phyloP scores from a whole-genome alignment of 2,797 vertebrate species.

The Lacerta bilineata region DNA sequence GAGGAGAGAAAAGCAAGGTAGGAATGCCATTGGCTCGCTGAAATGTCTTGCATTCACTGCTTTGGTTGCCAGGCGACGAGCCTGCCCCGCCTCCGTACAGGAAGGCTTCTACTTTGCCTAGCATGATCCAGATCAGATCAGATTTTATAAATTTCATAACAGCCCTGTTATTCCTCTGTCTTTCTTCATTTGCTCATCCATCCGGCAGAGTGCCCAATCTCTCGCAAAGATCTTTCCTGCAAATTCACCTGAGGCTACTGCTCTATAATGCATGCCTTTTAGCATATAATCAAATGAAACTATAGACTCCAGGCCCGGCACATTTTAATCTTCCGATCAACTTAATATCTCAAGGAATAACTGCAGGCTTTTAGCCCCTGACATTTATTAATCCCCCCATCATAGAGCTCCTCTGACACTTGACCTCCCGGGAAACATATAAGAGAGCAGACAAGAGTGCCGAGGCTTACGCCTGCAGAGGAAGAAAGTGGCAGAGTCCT shows the following conservation, averaged over 20 bases:
- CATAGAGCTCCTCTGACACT: not conserved
- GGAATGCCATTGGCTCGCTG: not conserved
- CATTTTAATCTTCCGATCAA: slow-evolving; percentile 65
- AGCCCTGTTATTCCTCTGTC: slow-evolving; percentile 75
- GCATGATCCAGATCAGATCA: slow-evolving; percentile 69
- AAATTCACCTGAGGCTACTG: slow-evolving; percentile 69
- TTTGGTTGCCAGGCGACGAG: slow-evolving; percentile 68
- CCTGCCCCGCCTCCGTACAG: slow-evolving; percentile 61
- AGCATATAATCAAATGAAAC: slow-evolving; percentile 71
- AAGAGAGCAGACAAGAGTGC: too few species aligned
- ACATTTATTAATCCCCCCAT: slow-evolving; percentile 37
- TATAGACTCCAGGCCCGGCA: slow-evolving; percentile 47
- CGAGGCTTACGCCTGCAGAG: too few species aligned
- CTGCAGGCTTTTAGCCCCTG: slow-evolving; percentile 54
- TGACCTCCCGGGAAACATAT: not conserved
- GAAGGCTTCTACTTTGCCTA: slow-evolving; percentile 68
- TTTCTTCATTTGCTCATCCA: slow-evolving; percentile 74
- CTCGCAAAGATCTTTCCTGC: slow-evolving; percentile 61
- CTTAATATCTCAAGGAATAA: slow-evolving; percentile 56
- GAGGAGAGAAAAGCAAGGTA: slow-evolving; percentile 5
- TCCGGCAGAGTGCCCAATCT: slow-evolving; percentile 70
- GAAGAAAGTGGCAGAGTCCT: not conserved
- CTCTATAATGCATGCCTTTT: slow-evolving; percentile 68
- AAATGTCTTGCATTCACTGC: slow-evolving; percentile 64
- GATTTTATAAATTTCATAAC: slow-evolving; percentile 77